Evolutionary conservation across 2,888 invertebrate genomes (phyloP).

Genomic region (Apocheima hispidaria): DNA sequence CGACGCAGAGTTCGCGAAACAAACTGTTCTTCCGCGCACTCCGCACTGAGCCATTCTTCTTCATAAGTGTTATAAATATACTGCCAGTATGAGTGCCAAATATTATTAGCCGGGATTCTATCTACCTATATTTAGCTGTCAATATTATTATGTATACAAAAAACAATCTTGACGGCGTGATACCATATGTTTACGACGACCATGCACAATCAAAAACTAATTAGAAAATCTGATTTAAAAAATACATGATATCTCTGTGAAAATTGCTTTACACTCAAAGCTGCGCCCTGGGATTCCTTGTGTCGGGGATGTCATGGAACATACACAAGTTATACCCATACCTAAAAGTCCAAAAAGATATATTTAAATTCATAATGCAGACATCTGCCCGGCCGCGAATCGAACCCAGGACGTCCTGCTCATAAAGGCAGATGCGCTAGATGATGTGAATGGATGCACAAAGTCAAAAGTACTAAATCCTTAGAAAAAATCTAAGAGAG

Average conservation of each 20-base stretch:
- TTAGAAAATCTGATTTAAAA: background rate
- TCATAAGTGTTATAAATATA: conserved; percentile 77
- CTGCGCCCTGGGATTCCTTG: too few relatives aligned
- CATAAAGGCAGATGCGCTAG: too few relatives aligned
- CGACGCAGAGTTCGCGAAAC: conserved; percentile 29
- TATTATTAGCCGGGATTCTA: conserved; percentile 56
- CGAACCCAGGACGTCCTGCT: too few relatives aligned
- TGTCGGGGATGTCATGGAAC: too few relatives aligned
- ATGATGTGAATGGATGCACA: too few relatives aligned
- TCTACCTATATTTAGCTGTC: conserved; percentile 61
- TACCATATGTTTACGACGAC: background rate
- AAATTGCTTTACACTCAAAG: too few relatives aligned
- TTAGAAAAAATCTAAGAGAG: too few relatives aligned
- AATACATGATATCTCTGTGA: background rate
- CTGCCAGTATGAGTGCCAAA: conserved; percentile 69
- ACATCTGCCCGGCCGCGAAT: too few relatives aligned
- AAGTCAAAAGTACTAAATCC: too few relatives aligned
- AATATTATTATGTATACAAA: conserved; percentile 37
- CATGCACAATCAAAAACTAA: background rate
- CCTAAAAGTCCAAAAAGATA: too few relatives aligned
- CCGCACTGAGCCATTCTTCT: conserved; percentile 71
- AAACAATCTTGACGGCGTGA: conserved; percentile 20
- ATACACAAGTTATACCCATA: too few relatives aligned
- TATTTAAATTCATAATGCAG: too few relatives aligned
- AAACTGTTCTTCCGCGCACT: conserved; percentile 59